These are phyloP conservation scores for Euura saliciscinereae DNA, from an alignment of 1,140 invertebrate species.

Conservation along the genomic window DNA sequence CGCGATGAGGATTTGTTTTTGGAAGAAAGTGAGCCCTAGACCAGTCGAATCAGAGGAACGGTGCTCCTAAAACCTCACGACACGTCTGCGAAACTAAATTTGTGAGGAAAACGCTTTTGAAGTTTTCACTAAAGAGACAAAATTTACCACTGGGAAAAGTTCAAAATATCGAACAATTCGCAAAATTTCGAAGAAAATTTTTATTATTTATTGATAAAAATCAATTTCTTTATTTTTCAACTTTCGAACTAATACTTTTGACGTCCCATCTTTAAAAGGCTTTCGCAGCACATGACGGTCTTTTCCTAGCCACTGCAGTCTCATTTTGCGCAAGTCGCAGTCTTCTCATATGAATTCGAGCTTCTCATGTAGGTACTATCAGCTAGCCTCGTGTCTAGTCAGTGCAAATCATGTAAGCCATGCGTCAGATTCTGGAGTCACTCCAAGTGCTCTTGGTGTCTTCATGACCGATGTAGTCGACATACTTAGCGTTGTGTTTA, in stretches of 20 bases:
- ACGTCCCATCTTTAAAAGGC: too few relatives aligned
- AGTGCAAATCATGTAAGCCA: background rate
- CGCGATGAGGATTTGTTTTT: too few relatives aligned
- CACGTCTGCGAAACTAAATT: background rate
- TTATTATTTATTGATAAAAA: background rate
- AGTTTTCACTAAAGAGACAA: background rate
- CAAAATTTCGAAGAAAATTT: background rate
- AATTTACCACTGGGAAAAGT: background rate
- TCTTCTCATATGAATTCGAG: background rate
- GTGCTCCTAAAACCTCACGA: too few relatives aligned
- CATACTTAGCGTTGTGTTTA: conserved; percentile 10
- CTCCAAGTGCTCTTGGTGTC: conserved; percentile 8
- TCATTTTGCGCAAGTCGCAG: too few relatives aligned
- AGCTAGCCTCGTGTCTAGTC: background rate
- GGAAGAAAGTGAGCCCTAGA: too few relatives aligned
- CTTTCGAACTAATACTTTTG: background rate
- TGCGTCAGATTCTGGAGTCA: background rate
- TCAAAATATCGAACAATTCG: background rate
- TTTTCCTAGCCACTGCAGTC: too few relatives aligned
- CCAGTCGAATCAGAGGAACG: too few relatives aligned
- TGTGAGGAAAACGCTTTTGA: background rate
- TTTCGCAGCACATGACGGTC: too few relatives aligned
- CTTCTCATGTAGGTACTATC: background rate
- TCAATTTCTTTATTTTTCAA: background rate
- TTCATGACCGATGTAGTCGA: conserved; percentile 1